Conservation (phyloP, 2,113 vertebrate species). For the Indicator maculatus region DNA sequence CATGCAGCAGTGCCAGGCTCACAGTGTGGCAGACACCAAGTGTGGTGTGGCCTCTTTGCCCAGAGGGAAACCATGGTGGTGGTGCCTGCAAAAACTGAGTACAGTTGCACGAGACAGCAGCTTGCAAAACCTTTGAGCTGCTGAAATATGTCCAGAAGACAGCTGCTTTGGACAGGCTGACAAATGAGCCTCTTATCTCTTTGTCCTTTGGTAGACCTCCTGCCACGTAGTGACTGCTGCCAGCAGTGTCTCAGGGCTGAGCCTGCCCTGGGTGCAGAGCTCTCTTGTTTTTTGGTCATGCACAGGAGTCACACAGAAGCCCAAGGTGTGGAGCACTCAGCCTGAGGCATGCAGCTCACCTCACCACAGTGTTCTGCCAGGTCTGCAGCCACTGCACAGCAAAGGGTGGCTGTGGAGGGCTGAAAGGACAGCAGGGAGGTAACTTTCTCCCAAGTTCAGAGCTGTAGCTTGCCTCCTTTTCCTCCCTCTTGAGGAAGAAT, state of each 20-base stretch:
- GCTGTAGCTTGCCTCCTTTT: background rate
- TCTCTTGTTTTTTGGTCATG: background rate
- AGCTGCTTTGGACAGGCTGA: background rate
- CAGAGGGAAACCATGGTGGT: background rate
- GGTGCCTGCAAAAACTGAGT: background rate
- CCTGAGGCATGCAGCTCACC: too few species aligned
- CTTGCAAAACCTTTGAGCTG: slow-evolving; percentile 11
- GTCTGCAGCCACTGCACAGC: background rate
- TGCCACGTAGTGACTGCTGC: background rate
- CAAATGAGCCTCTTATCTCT: background rate
- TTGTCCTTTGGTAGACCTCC: background rate
- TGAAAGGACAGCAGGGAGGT: background rate
- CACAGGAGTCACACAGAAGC: background rate
- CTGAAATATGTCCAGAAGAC: background rate
- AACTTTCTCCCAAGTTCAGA: background rate
- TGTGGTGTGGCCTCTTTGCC: background rate
- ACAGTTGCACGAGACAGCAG: background rate
- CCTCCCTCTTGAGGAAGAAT: background rate
- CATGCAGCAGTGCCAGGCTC: background rate
- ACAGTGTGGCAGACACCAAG: background rate
- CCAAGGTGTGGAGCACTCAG: background rate
- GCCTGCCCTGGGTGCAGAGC: background rate
- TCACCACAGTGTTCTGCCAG: background rate
- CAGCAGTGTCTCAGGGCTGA: background rate
- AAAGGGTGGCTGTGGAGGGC: background rate